These are phyloP conservation scores for Oncorhynchus masou DNA, from an alignment of 2,113 vertebrate species.

Conservation along the genomic window DNA sequence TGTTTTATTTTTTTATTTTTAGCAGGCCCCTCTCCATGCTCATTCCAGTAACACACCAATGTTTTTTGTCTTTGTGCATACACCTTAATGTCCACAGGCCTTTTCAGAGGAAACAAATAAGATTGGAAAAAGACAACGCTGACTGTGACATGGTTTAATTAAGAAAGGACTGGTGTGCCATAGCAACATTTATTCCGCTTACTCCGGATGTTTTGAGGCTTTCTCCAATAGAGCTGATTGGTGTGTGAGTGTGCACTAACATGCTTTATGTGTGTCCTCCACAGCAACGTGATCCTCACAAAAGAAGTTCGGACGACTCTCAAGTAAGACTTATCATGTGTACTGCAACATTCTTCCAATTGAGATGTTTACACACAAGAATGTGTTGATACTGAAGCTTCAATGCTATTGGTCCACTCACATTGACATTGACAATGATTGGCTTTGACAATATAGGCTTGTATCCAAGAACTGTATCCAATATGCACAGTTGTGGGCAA, in stretches of 20 bases:
- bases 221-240: background rate
- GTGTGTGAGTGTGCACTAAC: background rate
- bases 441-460: too few species aligned
- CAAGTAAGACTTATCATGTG: constrained; percentile 67
- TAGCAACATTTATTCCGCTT: background rate
- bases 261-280: constrained; percentile 29
- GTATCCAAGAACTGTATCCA: too few species aligned
- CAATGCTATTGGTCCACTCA: too few species aligned
- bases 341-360: too few species aligned
- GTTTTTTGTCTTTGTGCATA: background rate
- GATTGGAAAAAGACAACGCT: background rate
- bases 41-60: too few species aligned
- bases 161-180: background rate
- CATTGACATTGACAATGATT: too few species aligned
- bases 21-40: too few species aligned
- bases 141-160: background rate
- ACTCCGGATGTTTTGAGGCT: background rate
- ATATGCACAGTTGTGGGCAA: too few species aligned
- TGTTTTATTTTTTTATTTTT: too few species aligned
- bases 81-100: too few species aligned
- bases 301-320: constrained; percentile 73
- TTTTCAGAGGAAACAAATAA: too few species aligned
- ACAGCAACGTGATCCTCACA: constrained; percentile 77
- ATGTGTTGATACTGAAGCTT: background rate
- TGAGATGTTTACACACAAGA: too few species aligned